phyloP scores from a whole-genome alignment of 2,113 vertebrate species.

The Hemibagrus wyckioides region DNA sequence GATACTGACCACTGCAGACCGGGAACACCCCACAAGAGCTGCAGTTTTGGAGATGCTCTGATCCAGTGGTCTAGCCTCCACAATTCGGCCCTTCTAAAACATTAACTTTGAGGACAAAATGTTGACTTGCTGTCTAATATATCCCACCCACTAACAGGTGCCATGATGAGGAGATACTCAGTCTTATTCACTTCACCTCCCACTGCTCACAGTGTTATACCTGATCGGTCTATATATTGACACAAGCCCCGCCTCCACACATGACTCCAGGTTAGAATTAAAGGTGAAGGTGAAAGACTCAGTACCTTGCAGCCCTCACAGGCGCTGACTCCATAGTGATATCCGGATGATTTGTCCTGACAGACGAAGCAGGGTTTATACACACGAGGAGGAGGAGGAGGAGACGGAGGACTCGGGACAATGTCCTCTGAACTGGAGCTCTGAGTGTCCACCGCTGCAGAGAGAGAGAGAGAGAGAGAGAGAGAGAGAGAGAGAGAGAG shows the following conservation, averaged over 20 bases:
- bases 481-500: conserved; percentile 21
- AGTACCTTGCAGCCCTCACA: conserved; percentile 96
- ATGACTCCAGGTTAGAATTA: background rate
- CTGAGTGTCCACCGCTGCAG: conserved; percentile 88
- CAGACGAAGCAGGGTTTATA: conserved; percentile 99
- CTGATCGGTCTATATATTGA: too few species aligned
- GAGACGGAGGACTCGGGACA: conserved; percentile 85
- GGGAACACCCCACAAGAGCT: too few species aligned
- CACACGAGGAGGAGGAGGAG: conserved; percentile 87
- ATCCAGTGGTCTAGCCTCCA: too few species aligned
- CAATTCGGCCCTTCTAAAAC: too few species aligned
- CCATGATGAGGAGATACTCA: too few species aligned
- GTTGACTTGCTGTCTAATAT: too few species aligned
- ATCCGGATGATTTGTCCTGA: conserved; percentile 97
- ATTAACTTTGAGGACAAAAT: too few species aligned
- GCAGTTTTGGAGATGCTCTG: too few species aligned
- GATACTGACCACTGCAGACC: too few species aligned
- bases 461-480: conserved; percentile 15
- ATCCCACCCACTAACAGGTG: too few species aligned
- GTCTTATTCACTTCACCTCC: too few species aligned
- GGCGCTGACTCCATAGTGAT: conserved; percentile 98
- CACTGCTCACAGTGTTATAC: too few species aligned
- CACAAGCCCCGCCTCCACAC: background rate
- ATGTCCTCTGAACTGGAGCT: conserved; percentile 94
- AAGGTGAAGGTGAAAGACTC: background rate